These are phyloP conservation scores for Aramus guarauna DNA, from an alignment of 2,113 vertebrate species.

Conservation along the genomic window DNA sequence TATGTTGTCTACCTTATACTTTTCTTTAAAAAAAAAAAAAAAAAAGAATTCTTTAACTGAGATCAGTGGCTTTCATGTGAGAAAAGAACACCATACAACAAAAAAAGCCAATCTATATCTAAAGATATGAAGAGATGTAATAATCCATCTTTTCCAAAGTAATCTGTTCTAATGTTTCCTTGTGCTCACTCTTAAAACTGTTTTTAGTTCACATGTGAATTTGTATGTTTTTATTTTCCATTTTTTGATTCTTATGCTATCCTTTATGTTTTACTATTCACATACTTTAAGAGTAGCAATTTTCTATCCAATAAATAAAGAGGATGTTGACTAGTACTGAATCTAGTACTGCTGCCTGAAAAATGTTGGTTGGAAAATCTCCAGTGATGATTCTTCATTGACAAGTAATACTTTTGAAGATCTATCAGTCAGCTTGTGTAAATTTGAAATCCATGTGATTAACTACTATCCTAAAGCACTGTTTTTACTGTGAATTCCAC, in stretches of 20 bases:
- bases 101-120: neutral
- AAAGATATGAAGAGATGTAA: neutral
- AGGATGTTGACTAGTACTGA: neutral
- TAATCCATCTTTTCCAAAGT: neutral
- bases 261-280: neutral
- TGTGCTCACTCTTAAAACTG: neutral
- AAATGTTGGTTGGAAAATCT: neutral
- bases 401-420: neutral
- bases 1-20: neutral
- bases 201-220: neutral
- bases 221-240: neutral
- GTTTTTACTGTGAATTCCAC: neutral
- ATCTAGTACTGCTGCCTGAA: neutral
- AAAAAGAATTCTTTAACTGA: neutral
- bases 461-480: neutral
- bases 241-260: neutral
- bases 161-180: neutral
- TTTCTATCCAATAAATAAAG: neutral
- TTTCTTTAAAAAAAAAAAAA: neutral
- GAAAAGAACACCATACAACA: neutral
- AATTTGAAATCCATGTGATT: neutral
- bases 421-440: neutral
- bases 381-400: neutral
- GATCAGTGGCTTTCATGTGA: neutral
- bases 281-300: neutral